Conservation (phyloP, 2,797 vertebrate species). For the Premnoplex brunnescens region DNA sequence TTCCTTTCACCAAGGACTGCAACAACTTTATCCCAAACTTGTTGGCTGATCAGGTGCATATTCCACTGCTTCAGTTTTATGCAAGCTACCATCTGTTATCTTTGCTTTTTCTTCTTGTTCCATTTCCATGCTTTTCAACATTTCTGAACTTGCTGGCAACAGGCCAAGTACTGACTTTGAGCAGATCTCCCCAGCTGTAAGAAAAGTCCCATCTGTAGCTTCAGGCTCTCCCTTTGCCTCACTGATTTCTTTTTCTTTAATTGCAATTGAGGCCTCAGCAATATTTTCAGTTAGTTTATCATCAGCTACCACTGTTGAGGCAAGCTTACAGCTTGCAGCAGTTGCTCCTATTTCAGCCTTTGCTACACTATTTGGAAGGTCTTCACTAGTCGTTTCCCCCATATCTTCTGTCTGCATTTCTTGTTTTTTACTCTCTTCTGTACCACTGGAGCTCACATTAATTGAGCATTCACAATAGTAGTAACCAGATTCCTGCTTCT, state of each 20-base stretch:
- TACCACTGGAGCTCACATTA: neutral
- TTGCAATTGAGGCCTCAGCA: neutral
- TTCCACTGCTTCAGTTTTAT: slow-evolving; percentile 49
- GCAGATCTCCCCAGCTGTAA: slow-evolving; percentile 29
- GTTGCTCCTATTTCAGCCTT: neutral
- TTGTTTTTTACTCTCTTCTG: neutral
- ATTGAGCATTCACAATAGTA: slow-evolving; percentile 53
- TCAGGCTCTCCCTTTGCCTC: slow-evolving; percentile 25
- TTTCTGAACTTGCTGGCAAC: slow-evolving; percentile 52
- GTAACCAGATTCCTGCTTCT: slow-evolving; percentile 66
- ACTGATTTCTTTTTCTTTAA: neutral
- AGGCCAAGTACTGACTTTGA: slow-evolving; percentile 30
- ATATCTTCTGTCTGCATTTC: neutral
- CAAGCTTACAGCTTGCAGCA: neutral
- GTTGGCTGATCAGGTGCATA: slow-evolving; percentile 28
- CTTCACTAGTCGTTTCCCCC: neutral
- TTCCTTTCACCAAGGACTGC: neutral
- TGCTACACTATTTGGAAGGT: neutral
- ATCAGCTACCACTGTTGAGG: neutral
- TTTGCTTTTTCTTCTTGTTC: slow-evolving; percentile 30
- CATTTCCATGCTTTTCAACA: neutral
- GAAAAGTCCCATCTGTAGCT: slow-evolving; percentile 11
- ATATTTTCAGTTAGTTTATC: slow-evolving; percentile 40
- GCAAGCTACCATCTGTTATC: slow-evolving; percentile 57
- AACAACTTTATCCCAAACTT: neutral